phyloP scores from a whole-genome alignment of 1,140 invertebrate genomes.

The Drosophila elegans region DNA sequence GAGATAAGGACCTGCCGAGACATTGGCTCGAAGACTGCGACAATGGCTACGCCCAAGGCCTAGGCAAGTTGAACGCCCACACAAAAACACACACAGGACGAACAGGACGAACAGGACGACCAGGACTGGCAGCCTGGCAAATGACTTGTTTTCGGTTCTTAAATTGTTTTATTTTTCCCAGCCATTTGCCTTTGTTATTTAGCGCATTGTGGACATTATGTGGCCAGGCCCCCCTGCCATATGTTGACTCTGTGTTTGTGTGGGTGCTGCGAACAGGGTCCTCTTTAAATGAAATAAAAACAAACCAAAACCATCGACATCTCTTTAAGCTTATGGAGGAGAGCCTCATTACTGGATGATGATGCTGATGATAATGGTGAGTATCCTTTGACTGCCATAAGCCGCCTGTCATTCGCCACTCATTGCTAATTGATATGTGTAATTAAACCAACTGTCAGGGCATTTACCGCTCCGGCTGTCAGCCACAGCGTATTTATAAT shows the following conservation, averaged over 20 bases:
- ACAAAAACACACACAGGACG: conserved; percentile 18
- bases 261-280: conserved; percentile 4
- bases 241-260: conserved; percentile 43
- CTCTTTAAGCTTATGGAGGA: conserved; percentile 13
- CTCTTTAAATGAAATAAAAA: conserved; percentile 14
- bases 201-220: conserved; percentile 42
- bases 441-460: conserved; percentile 42
- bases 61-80: conserved; percentile 54
- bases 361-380: conserved; percentile 9
- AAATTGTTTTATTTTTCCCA: conserved; percentile 60
- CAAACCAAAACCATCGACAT: not conserved
- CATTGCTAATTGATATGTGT: conserved; percentile 50
- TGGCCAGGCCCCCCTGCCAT: conserved; percentile 56
- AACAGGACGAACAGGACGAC: not conserved
- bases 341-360: conserved; percentile 5
- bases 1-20: conserved; percentile 28
- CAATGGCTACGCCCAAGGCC: conserved; percentile 66
- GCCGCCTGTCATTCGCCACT: conserved; percentile 34
- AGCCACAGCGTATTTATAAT: conserved; percentile 79
- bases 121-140: conserved; percentile 45
- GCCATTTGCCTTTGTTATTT: conserved; percentile 51
- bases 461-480: conserved; percentile 63
- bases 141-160: conserved; percentile 69
- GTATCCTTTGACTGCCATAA: conserved; percentile 40
- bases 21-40: conserved; percentile 44